These are phyloP conservation scores for Mustela nigripes DNA, from an alignment of 2,113 vertebrate species.

Conservation along the genomic window DNA sequence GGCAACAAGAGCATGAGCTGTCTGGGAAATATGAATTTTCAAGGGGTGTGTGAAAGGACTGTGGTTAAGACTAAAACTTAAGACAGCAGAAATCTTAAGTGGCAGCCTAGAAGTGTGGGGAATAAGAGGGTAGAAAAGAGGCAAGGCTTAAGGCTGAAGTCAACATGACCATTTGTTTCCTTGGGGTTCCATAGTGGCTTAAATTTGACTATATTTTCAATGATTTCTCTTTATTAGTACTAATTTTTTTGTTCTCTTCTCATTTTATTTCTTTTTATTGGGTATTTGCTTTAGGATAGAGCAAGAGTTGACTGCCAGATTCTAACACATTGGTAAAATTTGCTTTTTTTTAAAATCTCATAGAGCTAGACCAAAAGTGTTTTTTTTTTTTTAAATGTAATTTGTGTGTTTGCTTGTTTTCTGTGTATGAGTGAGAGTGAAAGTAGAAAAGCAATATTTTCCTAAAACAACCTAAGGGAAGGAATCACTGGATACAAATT, in stretches of 20 bases:
- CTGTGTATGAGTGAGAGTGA: background rate
- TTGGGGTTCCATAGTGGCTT: background rate
- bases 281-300: conserved; percentile 12
- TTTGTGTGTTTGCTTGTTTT: conserved; percentile 65
- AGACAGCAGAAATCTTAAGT: background rate
- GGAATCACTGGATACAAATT: conserved; percentile 74
- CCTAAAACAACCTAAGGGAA: conserved; percentile 72
- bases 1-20: background rate
- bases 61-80: background rate
- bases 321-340: background rate
- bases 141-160: background rate
- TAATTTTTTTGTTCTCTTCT: background rate
- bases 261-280: background rate
- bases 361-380: background rate
- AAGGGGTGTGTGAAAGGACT: background rate
- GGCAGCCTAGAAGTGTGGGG: background rate
- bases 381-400: background rate
- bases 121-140: background rate
- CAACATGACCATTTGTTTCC: background rate
- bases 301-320: background rate
- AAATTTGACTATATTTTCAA: background rate
- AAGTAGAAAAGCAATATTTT: conserved; percentile 64
- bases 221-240: conserved; percentile 4
- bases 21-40: background rate
- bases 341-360: conserved; percentile 14